Evolutionary conservation across 1,140 invertebrate genomes (phyloP).

Genomic region (Tetragnatha versicolor): DNA sequence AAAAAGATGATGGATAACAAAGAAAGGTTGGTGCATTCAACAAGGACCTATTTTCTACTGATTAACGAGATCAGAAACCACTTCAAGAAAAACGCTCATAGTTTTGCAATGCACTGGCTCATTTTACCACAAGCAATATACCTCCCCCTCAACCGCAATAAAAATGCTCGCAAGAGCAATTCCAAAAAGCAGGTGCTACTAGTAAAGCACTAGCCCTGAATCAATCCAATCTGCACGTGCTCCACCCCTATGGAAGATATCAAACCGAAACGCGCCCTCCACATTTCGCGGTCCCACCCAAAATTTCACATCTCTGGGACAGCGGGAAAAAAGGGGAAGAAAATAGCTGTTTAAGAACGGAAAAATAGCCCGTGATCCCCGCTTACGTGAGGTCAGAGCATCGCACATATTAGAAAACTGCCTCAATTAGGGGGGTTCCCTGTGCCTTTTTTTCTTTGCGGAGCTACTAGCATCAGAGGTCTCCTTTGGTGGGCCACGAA

Average conservation of each 20-base stretch:
- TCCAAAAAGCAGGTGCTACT: slow-evolving; percentile 8
- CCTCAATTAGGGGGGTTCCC: slow-evolving; percentile 3
- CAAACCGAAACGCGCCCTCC: background rate
- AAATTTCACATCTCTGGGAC: background rate
- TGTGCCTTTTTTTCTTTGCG: background rate
- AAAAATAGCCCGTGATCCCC: slow-evolving; percentile 33
- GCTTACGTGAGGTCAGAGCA: slow-evolving; percentile 46
- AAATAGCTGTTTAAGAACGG: slow-evolving; percentile 14
- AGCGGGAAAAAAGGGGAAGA: background rate
- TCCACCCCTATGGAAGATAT: slow-evolving; percentile 9
- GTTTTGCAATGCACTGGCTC: too few relatives aligned
- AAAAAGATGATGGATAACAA: too few relatives aligned
- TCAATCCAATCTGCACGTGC: slow-evolving; percentile 12
- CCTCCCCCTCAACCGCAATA: too few relatives aligned
- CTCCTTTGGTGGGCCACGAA: slow-evolving; percentile 27
- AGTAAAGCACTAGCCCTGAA: background rate
- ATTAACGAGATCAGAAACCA: too few relatives aligned
- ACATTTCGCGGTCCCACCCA: slow-evolving; percentile 9
- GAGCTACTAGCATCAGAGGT: slow-evolving; percentile 1
- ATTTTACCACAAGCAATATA: too few relatives aligned
- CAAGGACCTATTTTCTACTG: too few relatives aligned
- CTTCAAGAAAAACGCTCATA: too few relatives aligned
- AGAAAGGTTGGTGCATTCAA: too few relatives aligned
- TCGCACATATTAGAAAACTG: background rate
- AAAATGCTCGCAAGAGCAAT: too few relatives aligned